Evolutionary conservation across 2,797 vertebrate species (phyloP).

Genomic region (Lutjanus campechanus): DNA sequence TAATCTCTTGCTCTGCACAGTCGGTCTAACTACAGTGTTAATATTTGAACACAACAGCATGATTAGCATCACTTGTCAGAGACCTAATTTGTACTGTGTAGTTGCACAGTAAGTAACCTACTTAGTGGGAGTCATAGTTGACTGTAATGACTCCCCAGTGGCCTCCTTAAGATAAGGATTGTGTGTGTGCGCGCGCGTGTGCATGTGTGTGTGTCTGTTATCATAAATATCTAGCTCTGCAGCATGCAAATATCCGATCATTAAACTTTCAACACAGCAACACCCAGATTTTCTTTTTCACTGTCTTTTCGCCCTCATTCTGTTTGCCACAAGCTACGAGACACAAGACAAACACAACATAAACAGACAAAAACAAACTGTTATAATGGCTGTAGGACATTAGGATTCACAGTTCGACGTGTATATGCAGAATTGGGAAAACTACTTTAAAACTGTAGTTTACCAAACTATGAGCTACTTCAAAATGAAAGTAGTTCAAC

Average conservation of each 20-base stretch:
- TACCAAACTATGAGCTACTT: too few species aligned
- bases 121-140: constrained; percentile 60
- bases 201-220: constrained; percentile 2
- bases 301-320: constrained; percentile 1
- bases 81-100: constrained; percentile 56
- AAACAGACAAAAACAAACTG: constrained; percentile 8
- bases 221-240: constrained; percentile 48
- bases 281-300: constrained; percentile 40
- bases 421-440: neutral
- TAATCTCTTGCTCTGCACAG: constrained; percentile 19
- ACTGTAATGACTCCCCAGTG: constrained; percentile 51
- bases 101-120: constrained; percentile 62
- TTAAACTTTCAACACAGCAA: constrained; percentile 49
- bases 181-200: neutral
- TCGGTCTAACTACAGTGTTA: constrained; percentile 32
- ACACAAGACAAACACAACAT: constrained; percentile 6
- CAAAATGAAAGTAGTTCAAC: too few species aligned
- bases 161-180: constrained; percentile 31
- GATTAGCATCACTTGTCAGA: constrained; percentile 59
- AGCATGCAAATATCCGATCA: constrained; percentile 32
- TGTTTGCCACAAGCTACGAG: constrained; percentile 1
- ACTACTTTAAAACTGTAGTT: too few species aligned
- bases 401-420: neutral
- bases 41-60: constrained; percentile 52
- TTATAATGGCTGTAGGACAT: neutral